These are phyloP conservation scores for Chitala chitala DNA, from an alignment of 2,113 vertebrate species.

Conservation along the genomic window DNA sequence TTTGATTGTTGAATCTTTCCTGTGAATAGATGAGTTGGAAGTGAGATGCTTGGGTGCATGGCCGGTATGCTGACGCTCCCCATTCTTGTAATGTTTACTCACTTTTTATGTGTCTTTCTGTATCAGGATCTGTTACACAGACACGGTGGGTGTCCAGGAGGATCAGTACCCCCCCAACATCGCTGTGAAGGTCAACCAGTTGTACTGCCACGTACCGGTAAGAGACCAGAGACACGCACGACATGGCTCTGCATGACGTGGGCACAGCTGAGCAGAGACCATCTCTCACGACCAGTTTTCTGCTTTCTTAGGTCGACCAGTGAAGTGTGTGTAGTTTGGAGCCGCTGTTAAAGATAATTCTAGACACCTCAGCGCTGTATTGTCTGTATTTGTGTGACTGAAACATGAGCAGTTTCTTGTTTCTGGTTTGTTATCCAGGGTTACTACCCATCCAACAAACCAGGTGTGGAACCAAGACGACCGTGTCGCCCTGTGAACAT, in stretches of 20 bases:
- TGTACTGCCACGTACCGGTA: constrained; percentile 72
- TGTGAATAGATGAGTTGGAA: too few species aligned
- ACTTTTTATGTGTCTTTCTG: neutral
- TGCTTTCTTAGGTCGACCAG: too few species aligned
- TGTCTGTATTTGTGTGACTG: too few species aligned
- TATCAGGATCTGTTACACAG: constrained; percentile 75
- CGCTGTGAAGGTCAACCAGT: constrained; percentile 70
- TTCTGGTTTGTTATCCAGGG: constrained; percentile 49
- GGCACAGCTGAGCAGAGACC: neutral
- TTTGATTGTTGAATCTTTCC: too few species aligned
- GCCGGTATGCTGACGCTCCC: too few species aligned
- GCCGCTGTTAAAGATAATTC: too few species aligned
- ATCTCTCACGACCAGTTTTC: too few species aligned
- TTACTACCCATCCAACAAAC: constrained; percentile 74
- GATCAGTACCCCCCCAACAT: constrained; percentile 81
- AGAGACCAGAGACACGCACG: constrained; percentile 6
- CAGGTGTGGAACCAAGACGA: constrained; percentile 70
- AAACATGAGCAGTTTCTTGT: too few species aligned
- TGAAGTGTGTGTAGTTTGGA: too few species aligned
- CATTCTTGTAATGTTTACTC: neutral
- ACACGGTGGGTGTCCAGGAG: constrained; percentile 72
- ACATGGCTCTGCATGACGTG: neutral
- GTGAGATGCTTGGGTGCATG: too few species aligned
- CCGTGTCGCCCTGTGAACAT: constrained; percentile 79
- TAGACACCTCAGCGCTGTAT: too few species aligned